Evolutionary conservation across 2,113 vertebrate species (phyloP).

Genomic region (Benitochromis conjunctus): DNA sequence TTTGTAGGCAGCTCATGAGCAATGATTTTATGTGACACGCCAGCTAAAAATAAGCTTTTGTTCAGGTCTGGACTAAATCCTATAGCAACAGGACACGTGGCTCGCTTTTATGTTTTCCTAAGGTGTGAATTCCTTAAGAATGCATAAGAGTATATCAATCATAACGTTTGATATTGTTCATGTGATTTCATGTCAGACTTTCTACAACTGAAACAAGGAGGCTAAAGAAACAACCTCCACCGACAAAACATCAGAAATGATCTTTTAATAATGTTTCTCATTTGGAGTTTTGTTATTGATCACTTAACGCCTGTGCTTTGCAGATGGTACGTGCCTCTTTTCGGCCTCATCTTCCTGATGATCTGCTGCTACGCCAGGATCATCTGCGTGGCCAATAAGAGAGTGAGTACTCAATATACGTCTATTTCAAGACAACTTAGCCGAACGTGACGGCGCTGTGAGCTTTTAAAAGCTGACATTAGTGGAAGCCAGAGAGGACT

Average conservation of each 20-base stretch:
- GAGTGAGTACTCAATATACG: constrained; percentile 61
- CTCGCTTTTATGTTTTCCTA: background rate
- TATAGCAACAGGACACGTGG: background rate
- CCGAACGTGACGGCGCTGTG: background rate
- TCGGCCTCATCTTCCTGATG: constrained; percentile 82
- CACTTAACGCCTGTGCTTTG: constrained; percentile 8
- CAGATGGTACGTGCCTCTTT: constrained; percentile 79
- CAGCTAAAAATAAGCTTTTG: background rate
- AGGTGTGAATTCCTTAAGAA: background rate
- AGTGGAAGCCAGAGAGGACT: background rate
- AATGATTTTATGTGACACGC: background rate
- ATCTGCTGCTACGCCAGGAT: constrained; percentile 79
- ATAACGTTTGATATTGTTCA: background rate
- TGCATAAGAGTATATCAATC: background rate
- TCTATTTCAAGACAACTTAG: background rate
- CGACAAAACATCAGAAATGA: background rate
- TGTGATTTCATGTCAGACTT: background rate
- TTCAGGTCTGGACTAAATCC: background rate
- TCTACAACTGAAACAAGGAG: background rate
- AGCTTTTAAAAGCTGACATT: constrained; percentile 15
- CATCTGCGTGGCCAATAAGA: constrained; percentile 79
- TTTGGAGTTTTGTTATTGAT: background rate
- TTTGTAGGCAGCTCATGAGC: background rate
- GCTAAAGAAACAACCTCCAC: background rate
- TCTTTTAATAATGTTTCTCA: background rate